These are phyloP conservation scores for Halictus rubicundus DNA, from an alignment of 1,140 invertebrate species.

Conservation along the genomic window DNA sequence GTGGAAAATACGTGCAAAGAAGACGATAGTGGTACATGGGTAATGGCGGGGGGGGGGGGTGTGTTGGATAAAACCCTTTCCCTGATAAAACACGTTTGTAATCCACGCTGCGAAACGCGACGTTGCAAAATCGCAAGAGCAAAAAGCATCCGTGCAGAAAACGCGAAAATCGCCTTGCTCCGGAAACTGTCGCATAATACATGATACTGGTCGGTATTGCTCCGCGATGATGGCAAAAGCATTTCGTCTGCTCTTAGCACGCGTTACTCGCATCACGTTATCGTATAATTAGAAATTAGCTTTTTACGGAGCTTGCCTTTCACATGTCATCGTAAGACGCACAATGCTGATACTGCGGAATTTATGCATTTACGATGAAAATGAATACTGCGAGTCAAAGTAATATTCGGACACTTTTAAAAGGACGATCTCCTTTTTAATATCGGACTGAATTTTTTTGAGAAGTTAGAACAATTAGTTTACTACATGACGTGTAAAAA, in stretches of 20 bases:
- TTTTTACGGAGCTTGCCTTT: too few species aligned
- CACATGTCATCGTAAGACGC: too few species aligned
- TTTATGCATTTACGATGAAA: too few species aligned
- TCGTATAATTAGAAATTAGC: too few species aligned
- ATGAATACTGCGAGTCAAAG: too few species aligned
- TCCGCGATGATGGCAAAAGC: slow-evolving; percentile 24
- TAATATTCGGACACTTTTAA: too few species aligned
- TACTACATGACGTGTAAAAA: too few species aligned
- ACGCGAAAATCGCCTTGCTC: slow-evolving; percentile 43
- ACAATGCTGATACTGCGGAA: too few species aligned
- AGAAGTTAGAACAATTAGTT: too few species aligned
- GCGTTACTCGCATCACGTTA: too few species aligned
- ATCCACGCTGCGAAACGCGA: not conserved
- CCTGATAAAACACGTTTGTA: slow-evolving; percentile 30
- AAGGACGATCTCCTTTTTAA: too few species aligned
- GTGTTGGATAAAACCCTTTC: not conserved
- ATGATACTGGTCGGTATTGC: slow-evolving; percentile 44
- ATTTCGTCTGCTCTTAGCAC: slow-evolving; percentile 35
- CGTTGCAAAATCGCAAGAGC: slow-evolving; percentile 46
- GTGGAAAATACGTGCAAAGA: not conserved
- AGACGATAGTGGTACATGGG: not conserved
- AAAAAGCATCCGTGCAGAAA: slow-evolving; percentile 49
- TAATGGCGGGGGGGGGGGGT: not conserved
- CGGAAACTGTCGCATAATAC: slow-evolving; percentile 28
- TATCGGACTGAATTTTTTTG: too few species aligned